These are phyloP conservation scores for Thamnophis elegans DNA, from an alignment of 2,797 vertebrate species.

Conservation along the genomic window DNA sequence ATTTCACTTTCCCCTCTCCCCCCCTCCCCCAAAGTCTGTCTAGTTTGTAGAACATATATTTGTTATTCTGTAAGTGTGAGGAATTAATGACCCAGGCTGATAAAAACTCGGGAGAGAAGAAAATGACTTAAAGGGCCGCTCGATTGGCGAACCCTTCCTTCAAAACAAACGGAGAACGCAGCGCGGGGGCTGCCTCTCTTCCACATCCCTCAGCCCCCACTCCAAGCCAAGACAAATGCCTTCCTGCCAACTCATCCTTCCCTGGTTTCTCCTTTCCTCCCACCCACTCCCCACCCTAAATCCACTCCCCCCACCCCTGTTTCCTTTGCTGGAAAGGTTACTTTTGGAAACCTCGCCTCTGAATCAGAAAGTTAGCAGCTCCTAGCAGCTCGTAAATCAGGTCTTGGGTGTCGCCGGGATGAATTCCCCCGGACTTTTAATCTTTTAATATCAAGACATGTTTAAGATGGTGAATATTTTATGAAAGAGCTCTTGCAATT, in stretches of 20 bases:
- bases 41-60: conserved; percentile 71
- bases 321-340: conserved; percentile 51
- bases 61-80: conserved; percentile 67
- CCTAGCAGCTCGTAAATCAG: conserved; percentile 84
- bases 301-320: neutral
- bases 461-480: conserved; percentile 79
- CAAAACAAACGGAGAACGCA: neutral
- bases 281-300: too few relatives aligned
- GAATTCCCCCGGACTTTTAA: conserved; percentile 72
- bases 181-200: neutral
- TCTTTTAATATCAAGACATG: conserved; percentile 73
- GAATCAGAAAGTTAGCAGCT: conserved; percentile 76
- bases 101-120: conserved; percentile 61
- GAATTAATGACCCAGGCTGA: conserved; percentile 69
- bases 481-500: conserved; percentile 75
- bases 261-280: neutral
- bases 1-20: neutral
- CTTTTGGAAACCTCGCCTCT: conserved; percentile 64
- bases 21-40: conserved; percentile 26
- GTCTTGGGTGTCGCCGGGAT: conserved; percentile 68
- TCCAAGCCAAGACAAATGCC: neutral
- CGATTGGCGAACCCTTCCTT: conserved; percentile 27
- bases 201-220: neutral
- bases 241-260: neutral
- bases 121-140: conserved; percentile 57